phyloP scores from a whole-genome alignment of 2,888 invertebrate species.

The Oegoconia quadripuncta region DNA sequence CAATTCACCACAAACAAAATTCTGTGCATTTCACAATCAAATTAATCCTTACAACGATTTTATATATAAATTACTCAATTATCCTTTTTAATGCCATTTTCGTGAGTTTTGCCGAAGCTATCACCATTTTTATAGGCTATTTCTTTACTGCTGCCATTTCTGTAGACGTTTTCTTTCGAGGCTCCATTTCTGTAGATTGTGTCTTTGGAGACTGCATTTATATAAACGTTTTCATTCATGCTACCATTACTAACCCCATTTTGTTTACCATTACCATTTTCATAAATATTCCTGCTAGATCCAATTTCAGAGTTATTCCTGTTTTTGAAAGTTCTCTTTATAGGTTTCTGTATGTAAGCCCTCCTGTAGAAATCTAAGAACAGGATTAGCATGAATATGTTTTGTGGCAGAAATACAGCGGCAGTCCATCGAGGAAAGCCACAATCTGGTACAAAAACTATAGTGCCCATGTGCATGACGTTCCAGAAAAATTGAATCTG shows the following conservation, averaged over 20 bases:
- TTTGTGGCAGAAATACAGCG: slow-evolving; percentile 81
- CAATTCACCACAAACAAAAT: too few relatives aligned
- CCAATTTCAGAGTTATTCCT: too few relatives aligned
- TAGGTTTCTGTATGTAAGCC: slow-evolving; percentile 72
- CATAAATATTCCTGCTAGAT: not conserved
- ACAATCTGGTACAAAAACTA: slow-evolving; percentile 75
- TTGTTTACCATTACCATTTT: not conserved
- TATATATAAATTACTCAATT: too few relatives aligned
- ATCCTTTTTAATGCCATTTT: too few relatives aligned
- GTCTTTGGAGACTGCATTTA: too few relatives aligned
- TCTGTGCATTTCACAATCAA: too few relatives aligned
- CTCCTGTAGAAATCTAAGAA: slow-evolving; percentile 84
- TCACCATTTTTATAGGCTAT: too few relatives aligned
- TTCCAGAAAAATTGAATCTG: slow-evolving; percentile 82
- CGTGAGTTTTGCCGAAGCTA: too few relatives aligned
- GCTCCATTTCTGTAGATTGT: not conserved
- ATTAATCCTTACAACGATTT: too few relatives aligned
- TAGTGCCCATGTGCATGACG: slow-evolving; percentile 70
- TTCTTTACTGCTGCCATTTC: too few relatives aligned
- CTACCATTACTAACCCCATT: not conserved
- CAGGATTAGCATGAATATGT: slow-evolving; percentile 81
- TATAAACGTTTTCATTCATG: not conserved
- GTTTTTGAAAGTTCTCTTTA: slow-evolving; percentile 10
- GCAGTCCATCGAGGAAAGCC: slow-evolving; percentile 77
- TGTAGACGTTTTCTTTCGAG: too few relatives aligned